phyloP scores from a whole-genome alignment of 2,888 invertebrate genomes.

The Drosophila lacicola region DNA sequence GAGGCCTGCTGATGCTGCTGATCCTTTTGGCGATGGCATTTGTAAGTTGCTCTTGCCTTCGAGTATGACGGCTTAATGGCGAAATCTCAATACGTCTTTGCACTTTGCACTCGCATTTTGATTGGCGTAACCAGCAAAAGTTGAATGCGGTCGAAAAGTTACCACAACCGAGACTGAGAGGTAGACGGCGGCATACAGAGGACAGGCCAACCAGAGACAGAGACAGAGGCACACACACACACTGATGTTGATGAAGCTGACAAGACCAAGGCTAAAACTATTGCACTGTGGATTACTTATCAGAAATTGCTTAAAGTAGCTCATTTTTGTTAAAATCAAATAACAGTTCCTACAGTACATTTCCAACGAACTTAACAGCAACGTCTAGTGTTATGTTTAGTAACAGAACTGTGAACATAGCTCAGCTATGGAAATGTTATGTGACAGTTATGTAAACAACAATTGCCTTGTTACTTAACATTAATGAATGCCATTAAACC shows the following conservation, averaged over 20 bases:
- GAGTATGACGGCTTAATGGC: constrained; percentile 65
- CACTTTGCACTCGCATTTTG: constrained; percentile 59
- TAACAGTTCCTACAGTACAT: background rate
- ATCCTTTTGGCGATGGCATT: constrained; percentile 61
- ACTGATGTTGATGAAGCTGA: constrained; percentile 16
- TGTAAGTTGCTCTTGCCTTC: constrained; percentile 46
- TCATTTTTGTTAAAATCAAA: background rate
- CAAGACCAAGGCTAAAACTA: constrained; percentile 22
- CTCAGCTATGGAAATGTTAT: too few species aligned
- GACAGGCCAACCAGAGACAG: background rate
- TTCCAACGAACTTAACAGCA: background rate
- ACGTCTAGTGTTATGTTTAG: background rate
- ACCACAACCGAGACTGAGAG: constrained; percentile 28
- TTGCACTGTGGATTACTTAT: constrained; percentile 4
- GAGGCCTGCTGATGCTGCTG: constrained; percentile 65
- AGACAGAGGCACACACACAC: background rate
- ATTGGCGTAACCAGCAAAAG: constrained; percentile 60
- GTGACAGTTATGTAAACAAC: too few species aligned
- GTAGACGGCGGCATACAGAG: background rate
- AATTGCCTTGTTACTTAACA: background rate
- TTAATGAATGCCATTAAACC: background rate
- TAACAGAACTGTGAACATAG: background rate
- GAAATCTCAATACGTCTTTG: constrained; percentile 66
- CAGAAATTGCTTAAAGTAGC: background rate
- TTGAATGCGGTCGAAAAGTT: constrained; percentile 53